Evolutionary conservation across 2,797 vertebrate genomes (phyloP), one percentile per base, ranked within the genome.

Genomic region (Paedocypris micromegethes): DNA sequence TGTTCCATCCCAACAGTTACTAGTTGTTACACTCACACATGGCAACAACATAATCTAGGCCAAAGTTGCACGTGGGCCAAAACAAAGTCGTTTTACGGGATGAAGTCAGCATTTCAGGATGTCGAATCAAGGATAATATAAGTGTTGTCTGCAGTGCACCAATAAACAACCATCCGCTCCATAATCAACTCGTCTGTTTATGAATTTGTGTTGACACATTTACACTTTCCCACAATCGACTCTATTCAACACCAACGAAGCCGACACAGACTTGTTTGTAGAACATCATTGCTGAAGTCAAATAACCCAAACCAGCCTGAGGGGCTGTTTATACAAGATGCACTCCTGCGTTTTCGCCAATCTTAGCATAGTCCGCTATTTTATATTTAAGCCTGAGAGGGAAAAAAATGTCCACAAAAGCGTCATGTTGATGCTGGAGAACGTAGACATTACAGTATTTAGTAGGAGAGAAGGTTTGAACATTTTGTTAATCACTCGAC

Each of bases 21-120:
- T 69, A 75, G 67, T 74, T 74, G 79, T 67, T 75, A 79, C 23
- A 80, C 37, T 72, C 59, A 76, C 74, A 66, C 76, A 68, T 75
- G 58, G 62, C 65, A 80, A 83, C 80, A 80, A 74, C 80, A 78
- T 69, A 82, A 72, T 68, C 64, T 74, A 78, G 75, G 81, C 75
- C 74, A 75, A 64, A 58, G 74, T 77, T 79, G 76, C 9, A 9
- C 38, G 4, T 7, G 2, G 9, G 66, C 65, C 72, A 72, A 68
- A 62, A 50, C 40, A 52, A 59, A 64, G 43, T 45, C 3, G 8
- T 68, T 74, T 45, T 42, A 64, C 58, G 9, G 53, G 42, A 53
- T 71, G 68, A 66, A 48, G 53, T 75, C 73, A 75, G 9, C n/a
- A 40, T 57, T 55, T 53, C 5, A 66, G 44, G 51, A 63, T 44